Conservation (phyloP, 1,140 invertebrate genomes). For the Cecropterus lyciades region DNA sequence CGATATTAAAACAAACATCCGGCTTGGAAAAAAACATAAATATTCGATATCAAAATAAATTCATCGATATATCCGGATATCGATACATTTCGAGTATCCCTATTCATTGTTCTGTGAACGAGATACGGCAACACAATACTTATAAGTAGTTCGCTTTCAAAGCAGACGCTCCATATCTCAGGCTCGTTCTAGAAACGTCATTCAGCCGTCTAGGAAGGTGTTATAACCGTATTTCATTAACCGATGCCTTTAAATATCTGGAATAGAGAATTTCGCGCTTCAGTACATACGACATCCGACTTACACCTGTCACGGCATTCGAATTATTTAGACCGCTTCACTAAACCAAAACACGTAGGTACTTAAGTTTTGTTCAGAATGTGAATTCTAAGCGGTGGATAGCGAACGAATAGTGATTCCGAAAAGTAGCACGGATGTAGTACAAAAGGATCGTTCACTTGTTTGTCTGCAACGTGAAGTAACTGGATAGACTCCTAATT, state of each 20-base stretch:
- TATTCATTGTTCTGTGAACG: conserved; percentile 30
- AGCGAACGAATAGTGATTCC: conserved; percentile 43
- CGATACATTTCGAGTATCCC: neutral
- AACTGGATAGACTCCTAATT: too few species aligned
- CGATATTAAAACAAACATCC: too few species aligned
- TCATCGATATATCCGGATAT: neutral
- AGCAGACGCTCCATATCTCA: conserved; percentile 42
- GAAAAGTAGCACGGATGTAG: conserved; percentile 46
- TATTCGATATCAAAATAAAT: neutral
- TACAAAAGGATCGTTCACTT: conserved; percentile 35
- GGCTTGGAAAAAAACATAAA: too few species aligned
- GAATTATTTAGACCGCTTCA: conserved; percentile 7
- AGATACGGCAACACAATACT: conserved; percentile 47
- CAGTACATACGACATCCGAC: conserved; percentile 8
- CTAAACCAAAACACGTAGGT: conserved; percentile 22
- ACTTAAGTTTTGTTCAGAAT: conserved; percentile 23
- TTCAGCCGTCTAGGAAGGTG: conserved; percentile 51
- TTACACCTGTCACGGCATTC: conserved; percentile 16
- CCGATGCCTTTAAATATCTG: conserved; percentile 31
- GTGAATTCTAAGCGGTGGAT: conserved; percentile 35
- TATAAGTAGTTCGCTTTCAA: conserved; percentile 47
- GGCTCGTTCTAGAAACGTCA: conserved; percentile 61
- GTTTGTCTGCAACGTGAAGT: conserved; percentile 40
- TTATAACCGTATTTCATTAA: conserved; percentile 35
- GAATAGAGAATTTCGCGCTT: conserved; percentile 35